Base-by-base conservation (phyloP, 2,797 vertebrate genomes). In the Garrulus glandarius region DNA sequence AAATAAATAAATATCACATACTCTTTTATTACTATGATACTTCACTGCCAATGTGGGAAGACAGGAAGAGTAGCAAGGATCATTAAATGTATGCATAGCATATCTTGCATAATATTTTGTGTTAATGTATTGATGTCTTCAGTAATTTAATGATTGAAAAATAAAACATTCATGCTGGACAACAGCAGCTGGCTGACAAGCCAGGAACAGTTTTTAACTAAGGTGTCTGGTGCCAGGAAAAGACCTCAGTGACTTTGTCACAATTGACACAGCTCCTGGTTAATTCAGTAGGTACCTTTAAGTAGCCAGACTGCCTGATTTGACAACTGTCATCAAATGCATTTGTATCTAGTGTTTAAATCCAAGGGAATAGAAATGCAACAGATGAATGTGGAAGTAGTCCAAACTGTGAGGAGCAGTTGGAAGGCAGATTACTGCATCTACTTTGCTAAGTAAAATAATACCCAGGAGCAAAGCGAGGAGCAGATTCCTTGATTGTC, bases 371-470 rank as follows among this genome's bases (percentile, higher is more conserved):
- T 5, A 92, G 41, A 94, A 91, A 87, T 59, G 59, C 63, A 79
- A n/a, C 13, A 89, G 56, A 83, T n/a, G 22, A 82, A 74, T 36
- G n/a, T 68, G 60, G 68, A 92, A 91, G 30, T 43, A 79, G 75
- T 85, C 64, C 75, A 85, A 67, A 77, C 78, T 5, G 6, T 46
- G 92, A 69, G 63, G 36, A 75, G 59, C 44, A 29, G 17, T 71
- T 83, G 75, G 84, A 87, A 91, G 36, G 41, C 55, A 69, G 55
- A 78, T 41, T 50, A 78, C 37, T 68, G 44, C 53, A 71, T 60
- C 52, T 79, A 41, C 37, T 91, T 60, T 52, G 67, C 78, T 87
- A 70, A 93, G 68, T 91, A 91, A 95, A 94, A 76, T n/a, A 76
- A 92, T 74, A 69, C 41, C 44, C 75, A 80, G 27, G 49, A 89